A percentile compares a stretch with the other conserved stretches of the same genome.
Evolutionary conservation across 1,140 invertebrate genomes (phyloP).

Genomic region (Coptotermes formosanus): DNA sequence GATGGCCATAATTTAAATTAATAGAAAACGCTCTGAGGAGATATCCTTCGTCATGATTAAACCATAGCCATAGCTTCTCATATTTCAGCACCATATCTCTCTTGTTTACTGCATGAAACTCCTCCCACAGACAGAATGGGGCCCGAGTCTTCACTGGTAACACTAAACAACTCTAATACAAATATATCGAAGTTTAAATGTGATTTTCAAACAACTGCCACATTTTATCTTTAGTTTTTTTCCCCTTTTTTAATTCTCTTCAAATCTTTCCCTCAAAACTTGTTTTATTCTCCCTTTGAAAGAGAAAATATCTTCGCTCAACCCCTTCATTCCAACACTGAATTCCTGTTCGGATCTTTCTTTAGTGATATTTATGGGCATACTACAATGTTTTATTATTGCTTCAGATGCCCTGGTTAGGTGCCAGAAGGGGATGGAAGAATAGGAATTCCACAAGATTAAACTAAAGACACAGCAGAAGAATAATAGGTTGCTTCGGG

Average conservation of each 20-base stretch:
- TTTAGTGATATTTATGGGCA: constrained; percentile 33
- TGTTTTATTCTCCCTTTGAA: neutral
- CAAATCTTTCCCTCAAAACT: neutral
- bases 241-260: constrained; percentile 14
- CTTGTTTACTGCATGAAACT: neutral
- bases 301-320: neutral
- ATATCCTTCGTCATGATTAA: neutral
- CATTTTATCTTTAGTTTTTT: neutral
- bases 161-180: constrained; percentile 23
- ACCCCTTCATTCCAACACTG: constrained; percentile 11
- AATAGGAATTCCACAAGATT: constrained; percentile 32
- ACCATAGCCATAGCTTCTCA: neutral
- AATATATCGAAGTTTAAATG: constrained; percentile 32
- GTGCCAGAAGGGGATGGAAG: constrained; percentile 26
- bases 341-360: constrained; percentile 17
- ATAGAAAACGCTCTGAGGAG: neutral
- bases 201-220: constrained; percentile 24
- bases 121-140: neutral
- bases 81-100: neutral
- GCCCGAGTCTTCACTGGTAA: neutral
- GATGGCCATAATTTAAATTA: neutral
- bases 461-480: constrained; percentile 32
- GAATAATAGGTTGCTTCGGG: neutral
- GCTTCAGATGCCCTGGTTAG: constrained; percentile 23
- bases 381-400: constrained; percentile 33